Evolutionary conservation across 2,888 invertebrate species (phyloP).

Genomic region (Nemotelus nigrinus): DNA sequence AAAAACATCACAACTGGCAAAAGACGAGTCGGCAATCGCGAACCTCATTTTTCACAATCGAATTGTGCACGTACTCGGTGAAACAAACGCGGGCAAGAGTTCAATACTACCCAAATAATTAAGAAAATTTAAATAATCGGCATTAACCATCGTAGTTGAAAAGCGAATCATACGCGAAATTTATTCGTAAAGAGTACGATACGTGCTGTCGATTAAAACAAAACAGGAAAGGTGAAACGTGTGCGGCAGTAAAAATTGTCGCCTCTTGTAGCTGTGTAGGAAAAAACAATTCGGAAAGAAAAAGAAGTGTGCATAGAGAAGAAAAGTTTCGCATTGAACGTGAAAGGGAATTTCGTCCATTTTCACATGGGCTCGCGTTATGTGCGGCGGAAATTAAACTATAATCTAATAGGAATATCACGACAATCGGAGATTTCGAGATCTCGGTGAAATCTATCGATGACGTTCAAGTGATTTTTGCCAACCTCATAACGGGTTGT

Average conservation of each 20-base stretch:
- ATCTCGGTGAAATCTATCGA: background rate
- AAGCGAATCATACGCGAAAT: too few relatives aligned
- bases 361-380: background rate
- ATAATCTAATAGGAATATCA: background rate
- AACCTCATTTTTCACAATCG: background rate
- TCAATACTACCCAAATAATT: background rate
- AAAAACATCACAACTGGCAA: constrained; percentile 39
- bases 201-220: constrained; percentile 9
- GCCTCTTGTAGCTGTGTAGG: constrained; percentile 15
- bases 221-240: constrained; percentile 21
- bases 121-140: too few relatives aligned
- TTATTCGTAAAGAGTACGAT: too few relatives aligned
- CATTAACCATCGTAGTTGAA: too few relatives aligned
- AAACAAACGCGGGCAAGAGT: background rate
- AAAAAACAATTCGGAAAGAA: constrained; percentile 20
- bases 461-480: background rate
- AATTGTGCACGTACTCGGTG: constrained; percentile 3
- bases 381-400: background rate
- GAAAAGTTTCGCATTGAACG: constrained; percentile 27
- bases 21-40: constrained; percentile 4
- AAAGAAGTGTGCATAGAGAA: constrained; percentile 36
- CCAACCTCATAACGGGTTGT: constrained; percentile 14
- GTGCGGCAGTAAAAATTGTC: constrained; percentile 32
- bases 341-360: constrained; percentile 35
- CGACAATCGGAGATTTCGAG: background rate